A percentile compares a stretch with the other conserved stretches of the same genome.
Conservation (phyloP, 2,888 invertebrate species). For the Leucoma salicis region DNA sequence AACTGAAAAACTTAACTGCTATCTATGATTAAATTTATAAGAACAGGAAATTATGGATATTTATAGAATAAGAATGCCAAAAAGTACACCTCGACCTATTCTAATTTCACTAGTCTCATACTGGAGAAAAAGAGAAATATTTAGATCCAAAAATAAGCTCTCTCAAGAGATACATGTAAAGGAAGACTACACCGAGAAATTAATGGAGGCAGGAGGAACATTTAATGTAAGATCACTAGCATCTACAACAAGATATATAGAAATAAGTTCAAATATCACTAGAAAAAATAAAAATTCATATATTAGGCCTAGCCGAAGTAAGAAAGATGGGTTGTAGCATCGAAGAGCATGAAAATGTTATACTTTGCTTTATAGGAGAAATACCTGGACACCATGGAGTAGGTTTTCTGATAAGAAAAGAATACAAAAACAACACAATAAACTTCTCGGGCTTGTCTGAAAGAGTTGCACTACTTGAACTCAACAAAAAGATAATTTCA, state of each 20-base stretch:
- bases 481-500: neutral
- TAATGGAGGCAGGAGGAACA: conserved; percentile 10
- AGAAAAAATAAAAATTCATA: neutral
- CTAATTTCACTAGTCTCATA: conserved; percentile 14
- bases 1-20: conserved; percentile 1
- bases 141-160: conserved; percentile 11
- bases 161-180: conserved; percentile 11
- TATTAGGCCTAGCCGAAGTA: neutral
- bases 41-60: neutral
- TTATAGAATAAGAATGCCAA: conserved; percentile 5
- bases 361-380: neutral
- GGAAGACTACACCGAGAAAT: conserved; percentile 20
- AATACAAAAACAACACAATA: neutral
- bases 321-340: neutral
- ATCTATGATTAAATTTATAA: neutral
- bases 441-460: neutral
- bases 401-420: neutral
- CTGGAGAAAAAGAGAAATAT: conserved; percentile 12
- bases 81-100: conserved; percentile 12
- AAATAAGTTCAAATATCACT: neutral
- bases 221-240: neutral
- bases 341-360: neutral
- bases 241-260: neutral
- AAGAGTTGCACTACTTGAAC: neutral
- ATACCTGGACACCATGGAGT: neutral